phyloP scores from a whole-genome alignment of 2,888 invertebrate genomes.

The Caenorhabditis sulstoni region DNA sequence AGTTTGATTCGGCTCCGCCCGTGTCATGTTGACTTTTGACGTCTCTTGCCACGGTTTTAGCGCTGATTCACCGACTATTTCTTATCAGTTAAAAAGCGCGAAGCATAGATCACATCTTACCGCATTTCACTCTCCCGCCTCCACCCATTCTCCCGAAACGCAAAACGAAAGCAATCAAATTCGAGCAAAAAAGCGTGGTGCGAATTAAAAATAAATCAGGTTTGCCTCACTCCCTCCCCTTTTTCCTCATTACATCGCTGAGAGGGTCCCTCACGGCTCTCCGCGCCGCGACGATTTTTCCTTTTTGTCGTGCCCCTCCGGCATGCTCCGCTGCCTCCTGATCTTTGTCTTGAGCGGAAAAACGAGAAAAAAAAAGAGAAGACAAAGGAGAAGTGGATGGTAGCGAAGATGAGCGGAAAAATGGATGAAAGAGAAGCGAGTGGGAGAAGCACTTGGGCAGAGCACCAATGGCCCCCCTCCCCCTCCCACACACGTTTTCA shows the following conservation, averaged over 20 bases:
- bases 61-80: background rate
- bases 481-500: slow-evolving; percentile 14
- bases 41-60: background rate
- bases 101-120: background rate
- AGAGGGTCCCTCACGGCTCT: no score
- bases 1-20: no score
- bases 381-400: slow-evolving; percentile 25
- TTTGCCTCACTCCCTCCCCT: slow-evolving; percentile 12
- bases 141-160: background rate
- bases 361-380: slow-evolving; percentile 9
- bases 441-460: slow-evolving; percentile 34
- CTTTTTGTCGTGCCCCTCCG: slow-evolving; percentile 5
- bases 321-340: background rate
- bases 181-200: slow-evolving; percentile 25
- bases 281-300: slow-evolving; percentile 4
- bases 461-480: background rate
- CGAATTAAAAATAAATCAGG: slow-evolving; percentile 52
- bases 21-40: background rate
- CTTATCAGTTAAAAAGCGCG: background rate
- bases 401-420: slow-evolving; percentile 15
- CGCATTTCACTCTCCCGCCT: background rate
- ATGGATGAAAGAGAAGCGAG: background rate
- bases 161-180: slow-evolving; percentile 30
- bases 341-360: slow-evolving; percentile 33
- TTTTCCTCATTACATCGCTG: background rate